Evolutionary conservation across 2,113 vertebrate genomes (phyloP).

Genomic region (Pelecanus crispus): DNA sequence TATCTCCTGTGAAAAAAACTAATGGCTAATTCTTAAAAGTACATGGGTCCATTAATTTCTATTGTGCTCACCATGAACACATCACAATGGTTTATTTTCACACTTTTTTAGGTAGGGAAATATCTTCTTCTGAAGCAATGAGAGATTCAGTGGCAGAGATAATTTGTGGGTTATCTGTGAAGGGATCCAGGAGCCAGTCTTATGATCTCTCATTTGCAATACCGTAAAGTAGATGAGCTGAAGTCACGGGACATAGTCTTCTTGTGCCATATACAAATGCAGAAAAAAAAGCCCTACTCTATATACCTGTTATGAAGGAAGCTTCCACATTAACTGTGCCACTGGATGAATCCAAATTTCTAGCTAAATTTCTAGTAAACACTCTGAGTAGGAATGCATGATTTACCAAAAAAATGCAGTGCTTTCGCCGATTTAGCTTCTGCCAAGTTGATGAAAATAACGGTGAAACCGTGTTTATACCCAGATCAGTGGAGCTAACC

Average conservation of each 20-base stretch:
- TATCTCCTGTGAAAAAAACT: background rate
- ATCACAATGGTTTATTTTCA: background rate
- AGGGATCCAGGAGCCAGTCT: background rate
- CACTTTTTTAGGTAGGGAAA: background rate
- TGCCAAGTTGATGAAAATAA: background rate
- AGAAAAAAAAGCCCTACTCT: background rate
- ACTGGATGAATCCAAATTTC: background rate
- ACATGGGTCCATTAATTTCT: background rate
- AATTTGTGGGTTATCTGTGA: background rate
- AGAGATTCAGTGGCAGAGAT: background rate
- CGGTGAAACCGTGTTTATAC: background rate
- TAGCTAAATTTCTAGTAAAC: background rate
- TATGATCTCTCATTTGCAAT: background rate
- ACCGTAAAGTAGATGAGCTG: background rate
- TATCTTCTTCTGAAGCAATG: background rate
- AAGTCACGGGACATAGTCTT: background rate
- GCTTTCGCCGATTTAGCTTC: background rate
- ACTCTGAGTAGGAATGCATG: background rate
- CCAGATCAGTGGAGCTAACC: fast-evolving
- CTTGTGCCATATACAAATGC: background rate
- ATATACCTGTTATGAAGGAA: background rate
- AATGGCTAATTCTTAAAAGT: background rate
- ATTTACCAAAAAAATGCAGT: background rate
- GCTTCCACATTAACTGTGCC: background rate
- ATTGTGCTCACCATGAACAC: background rate